These are phyloP conservation scores for Pegea sp. DNA, from an alignment of 23 tunicate species.

Conservation along the genomic window DNA sequence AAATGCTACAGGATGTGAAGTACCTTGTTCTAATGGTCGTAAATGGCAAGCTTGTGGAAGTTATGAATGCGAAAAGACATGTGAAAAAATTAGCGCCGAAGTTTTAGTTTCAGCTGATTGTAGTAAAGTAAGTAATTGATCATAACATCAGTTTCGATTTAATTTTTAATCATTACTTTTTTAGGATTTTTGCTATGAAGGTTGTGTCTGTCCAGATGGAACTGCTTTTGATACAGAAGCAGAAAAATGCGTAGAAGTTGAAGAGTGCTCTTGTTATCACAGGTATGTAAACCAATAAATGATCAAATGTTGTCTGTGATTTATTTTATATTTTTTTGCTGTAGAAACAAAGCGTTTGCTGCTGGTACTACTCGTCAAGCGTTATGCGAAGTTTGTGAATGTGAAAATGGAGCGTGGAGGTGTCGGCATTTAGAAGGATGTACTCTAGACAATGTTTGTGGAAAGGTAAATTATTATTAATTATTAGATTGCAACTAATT, in stretches of 20 bases:
- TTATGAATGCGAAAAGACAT: slow-evolving; percentile 50
- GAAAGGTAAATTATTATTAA: slow-evolving; percentile 22
- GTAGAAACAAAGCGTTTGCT: slow-evolving; percentile 32
- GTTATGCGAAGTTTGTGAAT: slow-evolving; percentile 37
- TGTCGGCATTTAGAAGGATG: slow-evolving; percentile 41
- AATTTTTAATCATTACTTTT: no score
- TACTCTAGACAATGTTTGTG: slow-evolving; percentile 38
- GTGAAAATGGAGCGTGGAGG: slow-evolving; percentile 46
- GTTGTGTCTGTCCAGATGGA: slow-evolving; percentile 64
- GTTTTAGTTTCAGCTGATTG: not conserved
- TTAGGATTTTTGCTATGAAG: slow-evolving; percentile 87
- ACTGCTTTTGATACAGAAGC: slow-evolving; percentile 25
- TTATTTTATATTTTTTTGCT: not conserved
- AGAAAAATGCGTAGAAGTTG: slow-evolving; percentile 21
- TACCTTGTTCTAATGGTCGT: slow-evolving; percentile 27
- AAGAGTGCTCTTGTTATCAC: slow-evolving; percentile 53
- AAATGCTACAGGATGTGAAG: slow-evolving; percentile 22
- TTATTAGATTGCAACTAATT: not conserved
- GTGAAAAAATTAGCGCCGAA: slow-evolving; percentile 38
- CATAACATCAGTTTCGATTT: not conserved
- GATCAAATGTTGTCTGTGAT: not conserved
- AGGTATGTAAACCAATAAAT: slow-evolving; percentile 1
- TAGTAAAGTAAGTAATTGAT: not conserved
- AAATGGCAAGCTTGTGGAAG: slow-evolving; percentile 52
- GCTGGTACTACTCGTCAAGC: slow-evolving; percentile 41